Evolutionary conservation across 1,140 invertebrate genomes (phyloP).

Genomic region (Pararge aegeria): DNA sequence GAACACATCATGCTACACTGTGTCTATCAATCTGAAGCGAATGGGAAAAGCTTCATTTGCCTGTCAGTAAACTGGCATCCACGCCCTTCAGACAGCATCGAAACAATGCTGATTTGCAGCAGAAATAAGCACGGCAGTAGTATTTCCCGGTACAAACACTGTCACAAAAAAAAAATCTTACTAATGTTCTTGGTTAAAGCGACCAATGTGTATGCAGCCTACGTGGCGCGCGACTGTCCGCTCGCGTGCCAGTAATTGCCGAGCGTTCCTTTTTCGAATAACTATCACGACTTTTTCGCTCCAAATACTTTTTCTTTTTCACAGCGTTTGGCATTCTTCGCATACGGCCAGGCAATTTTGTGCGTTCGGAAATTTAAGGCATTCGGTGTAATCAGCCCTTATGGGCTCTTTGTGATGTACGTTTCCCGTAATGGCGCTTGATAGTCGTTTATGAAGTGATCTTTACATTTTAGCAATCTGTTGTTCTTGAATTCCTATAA

Average conservation of each 20-base stretch:
- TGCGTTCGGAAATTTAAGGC: slow-evolving; percentile 64
- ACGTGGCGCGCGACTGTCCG: slow-evolving; percentile 66
- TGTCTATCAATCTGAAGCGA: no score
- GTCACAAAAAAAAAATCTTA: no score
- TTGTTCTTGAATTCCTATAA: slow-evolving; percentile 22
- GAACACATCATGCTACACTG: no score
- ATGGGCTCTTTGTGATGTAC: slow-evolving; percentile 40
- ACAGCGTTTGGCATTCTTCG: slow-evolving; percentile 55
- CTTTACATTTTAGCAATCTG: slow-evolving; percentile 25
- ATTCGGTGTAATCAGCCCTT: slow-evolving; percentile 51
- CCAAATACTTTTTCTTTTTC: slow-evolving; percentile 59
- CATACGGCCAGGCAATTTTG: slow-evolving; percentile 66
- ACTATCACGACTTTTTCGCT: slow-evolving; percentile 78
- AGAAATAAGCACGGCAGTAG: no score
- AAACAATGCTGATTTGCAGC: no score
- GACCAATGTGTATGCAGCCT: slow-evolving; percentile 43
- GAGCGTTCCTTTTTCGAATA: slow-evolving; percentile 74
- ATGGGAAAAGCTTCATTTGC: no score
- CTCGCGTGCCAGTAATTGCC: slow-evolving; percentile 77
- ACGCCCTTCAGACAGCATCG: no score
- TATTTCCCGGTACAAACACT: no score
- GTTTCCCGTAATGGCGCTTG: slow-evolving; percentile 40
- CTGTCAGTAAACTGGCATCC: no score
- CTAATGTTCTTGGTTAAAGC: no score
- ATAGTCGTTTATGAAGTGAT: slow-evolving; percentile 39